These are phyloP conservation scores for Tricholaema leucomelas DNA, from an alignment of 2,113 vertebrate species.

Conservation along the genomic window DNA sequence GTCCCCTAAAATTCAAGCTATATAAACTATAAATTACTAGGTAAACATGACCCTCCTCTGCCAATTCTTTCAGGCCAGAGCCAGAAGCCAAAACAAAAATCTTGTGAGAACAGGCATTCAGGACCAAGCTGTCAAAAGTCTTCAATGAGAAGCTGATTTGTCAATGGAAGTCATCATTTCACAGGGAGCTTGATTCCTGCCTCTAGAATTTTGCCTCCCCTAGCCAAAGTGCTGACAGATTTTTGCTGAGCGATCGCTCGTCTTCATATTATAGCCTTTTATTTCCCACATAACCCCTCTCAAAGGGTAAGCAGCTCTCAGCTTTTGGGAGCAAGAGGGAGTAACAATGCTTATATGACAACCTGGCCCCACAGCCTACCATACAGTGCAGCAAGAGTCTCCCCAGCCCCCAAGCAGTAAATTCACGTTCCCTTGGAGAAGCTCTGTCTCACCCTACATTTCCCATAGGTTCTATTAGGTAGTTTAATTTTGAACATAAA, in stretches of 20 bases:
- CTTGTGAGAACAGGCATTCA: background rate
- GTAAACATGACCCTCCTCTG: constrained; percentile 35
- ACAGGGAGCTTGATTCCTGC: background rate
- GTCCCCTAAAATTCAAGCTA: background rate
- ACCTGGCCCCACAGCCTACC: background rate
- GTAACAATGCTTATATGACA: background rate
- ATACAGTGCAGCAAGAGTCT: background rate
- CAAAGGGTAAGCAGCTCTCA: background rate
- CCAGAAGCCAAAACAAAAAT: constrained; percentile 30
- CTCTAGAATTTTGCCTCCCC: background rate
- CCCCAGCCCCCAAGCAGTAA: background rate
- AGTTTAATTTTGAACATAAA: background rate
- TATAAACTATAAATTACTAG: constrained; percentile 25
- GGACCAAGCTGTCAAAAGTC: constrained; percentile 18
- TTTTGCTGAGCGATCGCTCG: background rate
- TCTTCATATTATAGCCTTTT: background rate
- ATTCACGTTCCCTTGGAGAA: background rate
- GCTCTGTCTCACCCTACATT: background rate
- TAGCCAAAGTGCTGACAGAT: background rate
- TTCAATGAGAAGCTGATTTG: constrained; percentile 7
- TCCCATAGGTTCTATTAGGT: background rate
- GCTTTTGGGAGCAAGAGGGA: background rate
- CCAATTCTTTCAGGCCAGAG: constrained; percentile 13
- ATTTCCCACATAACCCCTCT: background rate
- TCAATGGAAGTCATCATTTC: background rate